Conservation (phyloP, 1,140 invertebrate genomes). For the Sarcophaga bullata region DNA sequence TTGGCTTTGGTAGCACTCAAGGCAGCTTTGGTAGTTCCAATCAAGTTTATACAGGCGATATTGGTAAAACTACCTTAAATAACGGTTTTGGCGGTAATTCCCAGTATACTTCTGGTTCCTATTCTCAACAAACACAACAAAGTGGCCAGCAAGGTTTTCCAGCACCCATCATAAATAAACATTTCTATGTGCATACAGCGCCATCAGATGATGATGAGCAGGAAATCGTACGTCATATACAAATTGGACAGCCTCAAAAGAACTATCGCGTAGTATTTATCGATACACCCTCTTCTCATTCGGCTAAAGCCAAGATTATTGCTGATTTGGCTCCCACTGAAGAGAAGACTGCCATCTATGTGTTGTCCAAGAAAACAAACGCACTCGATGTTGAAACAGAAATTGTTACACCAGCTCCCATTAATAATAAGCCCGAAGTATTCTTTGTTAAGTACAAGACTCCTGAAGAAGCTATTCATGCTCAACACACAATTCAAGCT, state of each 20-base stretch:
- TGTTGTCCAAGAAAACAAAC: slow-evolving; percentile 76
- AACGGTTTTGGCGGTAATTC: neutral
- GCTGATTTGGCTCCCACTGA: slow-evolving; percentile 77
- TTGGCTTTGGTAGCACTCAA: neutral
- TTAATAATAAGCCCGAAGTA: slow-evolving; percentile 76
- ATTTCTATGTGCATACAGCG: slow-evolving; percentile 80
- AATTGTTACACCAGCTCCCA: slow-evolving; percentile 58
- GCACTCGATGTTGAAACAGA: slow-evolving; percentile 58
- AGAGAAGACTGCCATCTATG: slow-evolving; percentile 87
- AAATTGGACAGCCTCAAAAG: slow-evolving; percentile 72
- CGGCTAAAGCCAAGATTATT: slow-evolving; percentile 72
- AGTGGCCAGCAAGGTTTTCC: slow-evolving; percentile 59
- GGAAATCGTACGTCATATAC: slow-evolving; percentile 65
- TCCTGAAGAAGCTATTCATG: slow-evolving; percentile 68
- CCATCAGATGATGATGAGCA: slow-evolving; percentile 73
- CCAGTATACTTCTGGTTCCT: neutral
- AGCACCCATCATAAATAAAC: slow-evolving; percentile 75
- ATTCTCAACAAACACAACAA: slow-evolving; percentile 39
- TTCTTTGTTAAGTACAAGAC: slow-evolving; percentile 81
- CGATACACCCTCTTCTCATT: slow-evolving; percentile 79
- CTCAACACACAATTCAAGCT: slow-evolving; percentile 61
- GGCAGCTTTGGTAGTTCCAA: neutral
- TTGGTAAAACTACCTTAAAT: neutral
- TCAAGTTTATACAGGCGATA: neutral
- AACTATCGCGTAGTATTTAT: slow-evolving; percentile 90